These are phyloP conservation scores for Athrips mouffetella DNA, from an alignment of 2,888 invertebrate genomes.

Conservation along the genomic window DNA sequence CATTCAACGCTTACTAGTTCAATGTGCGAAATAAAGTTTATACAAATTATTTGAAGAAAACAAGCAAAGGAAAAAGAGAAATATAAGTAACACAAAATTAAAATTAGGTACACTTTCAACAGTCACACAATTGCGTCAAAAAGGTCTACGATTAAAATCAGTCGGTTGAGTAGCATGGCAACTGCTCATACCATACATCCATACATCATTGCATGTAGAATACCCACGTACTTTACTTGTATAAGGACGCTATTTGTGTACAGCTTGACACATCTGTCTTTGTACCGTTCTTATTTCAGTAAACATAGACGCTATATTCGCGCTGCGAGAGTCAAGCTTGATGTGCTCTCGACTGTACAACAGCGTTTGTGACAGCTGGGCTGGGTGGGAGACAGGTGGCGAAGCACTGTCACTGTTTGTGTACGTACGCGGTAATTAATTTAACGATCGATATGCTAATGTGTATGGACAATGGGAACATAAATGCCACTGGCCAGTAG, in stretches of 20 bases:
- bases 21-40: no score
- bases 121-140: not conserved
- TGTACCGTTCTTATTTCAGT: no score
- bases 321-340: no score
- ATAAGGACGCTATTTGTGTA: not conserved
- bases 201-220: not conserved
- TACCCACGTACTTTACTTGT: not conserved
- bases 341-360: no score
- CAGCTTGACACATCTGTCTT: no score
- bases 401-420: conserved; percentile 2
- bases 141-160: not conserved
- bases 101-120: not conserved
- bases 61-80: not conserved
- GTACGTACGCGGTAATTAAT: conserved; percentile 4
- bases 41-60: no score
- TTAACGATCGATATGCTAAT: conserved; percentile 5
- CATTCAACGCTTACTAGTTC: no score
- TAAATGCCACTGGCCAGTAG: not conserved
- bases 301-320: no score
- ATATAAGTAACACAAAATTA: not conserved
- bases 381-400: conserved; percentile 54
- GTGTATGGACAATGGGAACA: not conserved
- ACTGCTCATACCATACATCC: not conserved
- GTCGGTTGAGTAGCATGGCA: not conserved
- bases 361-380: conserved; percentile 56